Percentiles rank a stretch among this genome's conserved stretches.
Conservation (phyloP, 2,797 vertebrate species). For the Florisuga fusca region DNA sequence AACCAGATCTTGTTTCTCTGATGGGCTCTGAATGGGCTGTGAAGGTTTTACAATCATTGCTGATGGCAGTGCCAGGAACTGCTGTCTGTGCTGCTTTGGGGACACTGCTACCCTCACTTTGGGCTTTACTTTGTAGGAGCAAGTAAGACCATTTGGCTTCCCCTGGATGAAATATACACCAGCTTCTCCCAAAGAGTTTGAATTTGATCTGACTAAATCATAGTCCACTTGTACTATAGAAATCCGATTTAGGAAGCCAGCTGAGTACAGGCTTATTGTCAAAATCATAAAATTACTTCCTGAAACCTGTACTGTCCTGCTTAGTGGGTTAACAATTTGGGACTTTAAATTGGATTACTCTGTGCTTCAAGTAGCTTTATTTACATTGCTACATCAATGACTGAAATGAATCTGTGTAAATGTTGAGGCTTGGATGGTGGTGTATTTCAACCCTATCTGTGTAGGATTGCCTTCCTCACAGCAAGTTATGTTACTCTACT, state of each 20-base stretch:
- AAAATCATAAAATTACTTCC: background rate
- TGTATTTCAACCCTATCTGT: background rate
- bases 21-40: background rate
- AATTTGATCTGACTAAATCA: background rate
- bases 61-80: background rate
- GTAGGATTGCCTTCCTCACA: background rate
- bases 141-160: background rate
- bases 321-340: background rate
- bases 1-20: background rate
- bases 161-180: background rate
- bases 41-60: background rate
- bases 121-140: background rate
- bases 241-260: background rate
- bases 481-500: background rate
- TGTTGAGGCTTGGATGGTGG: background rate
- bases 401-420: background rate
- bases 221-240: background rate
- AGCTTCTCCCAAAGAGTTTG: background rate
- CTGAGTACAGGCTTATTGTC: background rate
- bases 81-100: background rate
- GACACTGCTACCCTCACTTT: background rate
- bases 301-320: background rate
- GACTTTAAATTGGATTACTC: background rate
- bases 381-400: background rate
- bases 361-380: background rate